Evolutionary conservation across 2,888 invertebrate species (phyloP).

Genomic region (Odontothrips loti): DNA sequence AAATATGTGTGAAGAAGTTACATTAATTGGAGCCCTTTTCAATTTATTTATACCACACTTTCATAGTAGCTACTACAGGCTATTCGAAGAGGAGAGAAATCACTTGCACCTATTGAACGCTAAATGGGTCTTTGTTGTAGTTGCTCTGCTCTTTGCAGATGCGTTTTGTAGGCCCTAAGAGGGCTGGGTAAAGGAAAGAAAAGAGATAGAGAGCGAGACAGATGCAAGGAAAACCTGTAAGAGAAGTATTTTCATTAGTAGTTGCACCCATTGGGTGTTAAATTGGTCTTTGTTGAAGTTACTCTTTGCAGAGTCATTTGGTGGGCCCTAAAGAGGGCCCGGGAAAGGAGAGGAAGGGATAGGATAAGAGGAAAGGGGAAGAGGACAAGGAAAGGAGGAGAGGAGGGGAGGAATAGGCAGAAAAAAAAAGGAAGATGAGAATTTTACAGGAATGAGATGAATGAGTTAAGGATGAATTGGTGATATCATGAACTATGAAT

Average conservation of each 20-base stretch:
- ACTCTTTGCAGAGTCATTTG: not conserved
- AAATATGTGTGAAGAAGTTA: not conserved
- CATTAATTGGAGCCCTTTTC: not conserved
- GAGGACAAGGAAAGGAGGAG: not conserved
- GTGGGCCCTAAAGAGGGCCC: conserved; percentile 16
- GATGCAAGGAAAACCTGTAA: not conserved
- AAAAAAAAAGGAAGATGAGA: not conserved
- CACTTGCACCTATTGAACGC: not conserved
- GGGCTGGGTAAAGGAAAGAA: not conserved
- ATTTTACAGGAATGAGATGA: conserved; percentile 1
- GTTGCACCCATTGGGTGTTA: not conserved
- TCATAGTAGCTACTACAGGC: not conserved
- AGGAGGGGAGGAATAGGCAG: not conserved
- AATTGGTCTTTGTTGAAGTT: not conserved
- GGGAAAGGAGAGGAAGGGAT: not conserved
- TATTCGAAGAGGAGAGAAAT: no score
- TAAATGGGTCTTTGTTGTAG: not conserved
- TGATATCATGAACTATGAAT: not conserved
- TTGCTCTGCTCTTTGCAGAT: conserved; percentile 3
- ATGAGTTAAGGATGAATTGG: not conserved
- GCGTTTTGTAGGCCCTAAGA: not conserved
- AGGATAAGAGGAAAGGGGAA: not conserved
- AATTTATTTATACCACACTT: no score
- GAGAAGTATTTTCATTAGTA: not conserved
- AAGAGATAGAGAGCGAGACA: not conserved